Base-by-base conservation (phyloP, 1,140 invertebrate species). In the Tetragonula clypearis region DNA sequence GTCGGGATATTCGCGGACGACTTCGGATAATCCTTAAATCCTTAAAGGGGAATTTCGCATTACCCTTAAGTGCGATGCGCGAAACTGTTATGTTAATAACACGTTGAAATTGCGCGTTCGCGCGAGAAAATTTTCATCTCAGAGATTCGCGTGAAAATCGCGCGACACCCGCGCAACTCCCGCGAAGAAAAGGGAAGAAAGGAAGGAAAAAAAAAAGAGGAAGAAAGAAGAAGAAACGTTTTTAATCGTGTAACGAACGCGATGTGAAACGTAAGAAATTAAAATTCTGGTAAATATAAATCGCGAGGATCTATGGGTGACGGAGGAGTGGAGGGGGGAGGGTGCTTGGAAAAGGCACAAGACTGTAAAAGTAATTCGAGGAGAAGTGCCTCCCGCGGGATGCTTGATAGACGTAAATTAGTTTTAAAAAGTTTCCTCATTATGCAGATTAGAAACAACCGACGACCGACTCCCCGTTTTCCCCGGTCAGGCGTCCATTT, bases 401-500 rank as follows among this genome's bases (percentile, higher is more conserved):
- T 56, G 77, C 55, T 75, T 85, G 79, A 81, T 73, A 75, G 78
- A 85, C 83, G 58, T 85, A 80, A 85, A 81, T 81, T 85, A 85
- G 82, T 81, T 85, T 85, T 85, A 81, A 73, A 81, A 81, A 85
- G 83, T 81, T 85, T 81, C 79, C 78, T 85, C 79, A 81, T 85
- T 85, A 85, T 85, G 83, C 71, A 81, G 83, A 85, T 85, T 85
- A 85, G 69, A 81, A 81, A 68, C 83, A 81, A 66, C 35, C 41
- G 78, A 58, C 78, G 60, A 49, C 8, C 66, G 53, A 15, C 71
- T n/a, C 5, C n/a, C 35, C 41, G 4, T n/a, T 30, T 60, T n/a
- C 5, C n/a, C 35, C 41, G 4, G 35, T 30, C 26, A 56, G 23
- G 69, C 62, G 30, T 68, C n/a, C 74, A 62, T 75, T 77, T 62